Evolutionary conservation across 2,888 invertebrate genomes (phyloP).

Genomic region (Platycheirus rosarum): DNA sequence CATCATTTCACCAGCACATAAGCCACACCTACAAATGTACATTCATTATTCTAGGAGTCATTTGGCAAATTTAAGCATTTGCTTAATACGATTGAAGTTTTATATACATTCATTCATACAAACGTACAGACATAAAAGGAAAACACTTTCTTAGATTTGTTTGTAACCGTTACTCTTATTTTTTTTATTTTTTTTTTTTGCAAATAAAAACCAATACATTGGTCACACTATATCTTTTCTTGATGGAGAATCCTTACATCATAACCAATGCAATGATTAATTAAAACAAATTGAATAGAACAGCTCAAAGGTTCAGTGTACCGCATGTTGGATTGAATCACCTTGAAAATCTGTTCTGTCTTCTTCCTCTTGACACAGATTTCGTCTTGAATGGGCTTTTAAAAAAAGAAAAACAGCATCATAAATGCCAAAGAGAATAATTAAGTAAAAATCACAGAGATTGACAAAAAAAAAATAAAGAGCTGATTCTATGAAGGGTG

Average conservation of each 20-base stretch:
- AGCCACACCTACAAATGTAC: too few relatives aligned
- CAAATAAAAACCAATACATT: background rate
- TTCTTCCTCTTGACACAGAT: constrained; percentile 59
- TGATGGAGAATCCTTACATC: constrained; percentile 16
- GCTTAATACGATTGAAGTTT: too few relatives aligned
- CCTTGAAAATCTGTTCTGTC: constrained; percentile 59
- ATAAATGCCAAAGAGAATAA: constrained; percentile 28
- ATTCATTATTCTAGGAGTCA: too few relatives aligned
- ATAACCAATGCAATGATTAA: constrained; percentile 40
- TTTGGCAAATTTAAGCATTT: too few relatives aligned
- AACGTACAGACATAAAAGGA: too few relatives aligned
- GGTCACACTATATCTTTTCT: constrained; percentile 10
- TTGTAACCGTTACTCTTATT: too few relatives aligned
- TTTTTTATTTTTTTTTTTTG: too few relatives aligned
- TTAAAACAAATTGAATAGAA: constrained; percentile 47
- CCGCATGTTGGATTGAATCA: constrained; percentile 45
- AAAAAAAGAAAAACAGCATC: background rate
- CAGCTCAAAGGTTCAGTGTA: constrained; percentile 37
- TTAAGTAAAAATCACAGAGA: background rate
- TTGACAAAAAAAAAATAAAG: background rate
- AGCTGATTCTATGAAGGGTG: background rate
- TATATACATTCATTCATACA: too few relatives aligned
- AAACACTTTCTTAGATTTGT: too few relatives aligned
- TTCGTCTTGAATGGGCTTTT: constrained; percentile 35
- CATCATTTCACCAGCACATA: too few relatives aligned